phyloP scores from a whole-genome alignment of 2,113 vertebrate species.

The Sturnus vulgaris region DNA sequence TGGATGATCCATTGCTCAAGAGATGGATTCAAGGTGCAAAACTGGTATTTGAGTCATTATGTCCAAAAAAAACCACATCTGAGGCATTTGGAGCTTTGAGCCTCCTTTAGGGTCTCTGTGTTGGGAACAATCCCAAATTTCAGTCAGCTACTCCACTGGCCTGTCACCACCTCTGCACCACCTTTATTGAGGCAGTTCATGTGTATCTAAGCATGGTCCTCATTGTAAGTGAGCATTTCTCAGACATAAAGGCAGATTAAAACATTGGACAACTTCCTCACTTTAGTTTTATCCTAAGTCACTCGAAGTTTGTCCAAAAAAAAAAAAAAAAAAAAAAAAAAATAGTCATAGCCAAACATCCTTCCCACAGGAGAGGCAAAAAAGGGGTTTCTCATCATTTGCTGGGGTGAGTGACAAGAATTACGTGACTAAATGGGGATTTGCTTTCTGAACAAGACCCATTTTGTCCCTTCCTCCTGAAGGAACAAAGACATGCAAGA shows the following conservation, averaged over 20 bases:
- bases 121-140: not conserved
- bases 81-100: not conserved
- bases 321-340: not conserved
- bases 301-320: not conserved
- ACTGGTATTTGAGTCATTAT: not conserved
- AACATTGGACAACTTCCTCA: not conserved
- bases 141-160: not conserved
- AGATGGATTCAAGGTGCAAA: not conserved
- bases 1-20: not conserved
- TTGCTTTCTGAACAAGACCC: constrained; percentile 25
- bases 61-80: not conserved
- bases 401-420: constrained; percentile 12
- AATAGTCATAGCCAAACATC: not conserved
- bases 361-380: not conserved
- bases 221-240: not conserved
- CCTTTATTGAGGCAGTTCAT: not conserved
- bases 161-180: not conserved
- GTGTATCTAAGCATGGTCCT: not conserved
- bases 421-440: not conserved
- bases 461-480: not conserved
- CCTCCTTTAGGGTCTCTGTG: not conserved
- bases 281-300: not conserved
- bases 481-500: constrained; percentile 41
- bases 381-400: not conserved
- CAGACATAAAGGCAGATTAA: not conserved